These are phyloP conservation scores for Drosophila macrospina DNA, from an alignment of 2,888 invertebrate species.

Conservation along the genomic window DNA sequence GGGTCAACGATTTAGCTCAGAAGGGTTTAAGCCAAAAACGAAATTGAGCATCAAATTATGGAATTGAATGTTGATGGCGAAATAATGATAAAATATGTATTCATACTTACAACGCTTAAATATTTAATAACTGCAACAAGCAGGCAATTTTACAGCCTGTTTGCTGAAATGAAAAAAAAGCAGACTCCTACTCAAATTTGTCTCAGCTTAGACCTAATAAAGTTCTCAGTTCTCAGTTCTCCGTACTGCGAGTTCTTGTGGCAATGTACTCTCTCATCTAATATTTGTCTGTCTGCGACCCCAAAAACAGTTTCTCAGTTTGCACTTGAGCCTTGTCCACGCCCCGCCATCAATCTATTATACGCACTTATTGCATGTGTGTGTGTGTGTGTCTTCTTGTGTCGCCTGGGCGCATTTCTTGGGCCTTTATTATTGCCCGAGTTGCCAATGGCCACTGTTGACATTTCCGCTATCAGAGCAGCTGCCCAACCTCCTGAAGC, in stretches of 20 bases:
- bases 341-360: slow-evolving; percentile 48
- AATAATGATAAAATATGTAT: slow-evolving; percentile 43
- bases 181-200: not conserved
- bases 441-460: slow-evolving; percentile 52
- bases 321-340: slow-evolving; percentile 23
- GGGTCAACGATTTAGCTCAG: slow-evolving; percentile 71
- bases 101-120: slow-evolving; percentile 25
- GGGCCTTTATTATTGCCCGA: slow-evolving; percentile 44
- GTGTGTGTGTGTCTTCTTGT: no score
- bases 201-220: slow-evolving; percentile 11
- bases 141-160: slow-evolving; percentile 3
- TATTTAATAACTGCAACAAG: slow-evolving; percentile 38
- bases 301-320: slow-evolving; percentile 8
- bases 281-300: slow-evolving; percentile 11
- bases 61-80: slow-evolving; percentile 46
- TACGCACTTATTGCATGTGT: slow-evolving; percentile 56
- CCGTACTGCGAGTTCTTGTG: not conserved
- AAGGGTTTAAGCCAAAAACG: slow-evolving; percentile 32
- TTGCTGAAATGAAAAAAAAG: not conserved
- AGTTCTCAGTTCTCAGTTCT: slow-evolving; percentile 7
- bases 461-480: slow-evolving; percentile 59
- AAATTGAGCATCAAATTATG: slow-evolving; percentile 73
- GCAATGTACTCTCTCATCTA: slow-evolving; percentile 8
- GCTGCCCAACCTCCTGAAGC: not conserved
- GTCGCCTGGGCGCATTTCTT: slow-evolving; percentile 23